These are phyloP conservation scores for Piscicola geometra DNA, from an alignment of 2,888 invertebrate genomes.

Conservation along the genomic window DNA sequence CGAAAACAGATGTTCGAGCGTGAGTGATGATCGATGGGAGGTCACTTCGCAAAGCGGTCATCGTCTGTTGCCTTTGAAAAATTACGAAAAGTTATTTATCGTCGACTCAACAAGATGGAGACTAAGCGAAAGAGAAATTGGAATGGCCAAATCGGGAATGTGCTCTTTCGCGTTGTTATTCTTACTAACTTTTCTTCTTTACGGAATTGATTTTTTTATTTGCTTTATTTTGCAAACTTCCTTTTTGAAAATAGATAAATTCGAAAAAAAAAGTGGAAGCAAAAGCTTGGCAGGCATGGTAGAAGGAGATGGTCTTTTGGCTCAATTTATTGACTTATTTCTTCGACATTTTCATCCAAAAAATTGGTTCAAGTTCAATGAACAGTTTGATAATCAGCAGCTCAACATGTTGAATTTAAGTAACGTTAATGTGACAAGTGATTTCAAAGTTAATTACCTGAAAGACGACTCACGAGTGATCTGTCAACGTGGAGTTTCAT, in stretches of 20 bases:
- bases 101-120: slow-evolving; percentile 44
- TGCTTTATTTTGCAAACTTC: slow-evolving; percentile 45
- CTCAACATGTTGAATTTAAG: not conserved
- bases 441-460: slow-evolving; percentile 34
- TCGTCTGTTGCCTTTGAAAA: slow-evolving; percentile 47
- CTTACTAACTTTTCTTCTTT: slow-evolving; percentile 43
- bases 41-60: not conserved
- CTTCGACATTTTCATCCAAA: slow-evolving; percentile 43
- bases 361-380: slow-evolving; percentile 36
- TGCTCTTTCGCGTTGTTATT: slow-evolving; percentile 46
- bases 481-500: not conserved
- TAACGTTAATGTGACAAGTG: slow-evolving; percentile 7
- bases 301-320: slow-evolving; percentile 41
- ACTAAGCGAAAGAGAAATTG: slow-evolving; percentile 45
- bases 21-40: slow-evolving; percentile 9
- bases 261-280: slow-evolving; percentile 30
- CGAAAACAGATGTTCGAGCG: slow-evolving; percentile 4
- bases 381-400: slow-evolving; percentile 31
- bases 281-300: slow-evolving; percentile 41
- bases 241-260: not conserved
- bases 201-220: slow-evolving; percentile 44
- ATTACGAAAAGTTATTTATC: slow-evolving; percentile 46
- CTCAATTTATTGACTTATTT: slow-evolving; percentile 43
- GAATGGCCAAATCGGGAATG: slow-evolving; percentile 44
- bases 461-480: slow-evolving; percentile 19